Conservation (phyloP, 1,140 invertebrate species). For the Drosophila virilis region DNA sequence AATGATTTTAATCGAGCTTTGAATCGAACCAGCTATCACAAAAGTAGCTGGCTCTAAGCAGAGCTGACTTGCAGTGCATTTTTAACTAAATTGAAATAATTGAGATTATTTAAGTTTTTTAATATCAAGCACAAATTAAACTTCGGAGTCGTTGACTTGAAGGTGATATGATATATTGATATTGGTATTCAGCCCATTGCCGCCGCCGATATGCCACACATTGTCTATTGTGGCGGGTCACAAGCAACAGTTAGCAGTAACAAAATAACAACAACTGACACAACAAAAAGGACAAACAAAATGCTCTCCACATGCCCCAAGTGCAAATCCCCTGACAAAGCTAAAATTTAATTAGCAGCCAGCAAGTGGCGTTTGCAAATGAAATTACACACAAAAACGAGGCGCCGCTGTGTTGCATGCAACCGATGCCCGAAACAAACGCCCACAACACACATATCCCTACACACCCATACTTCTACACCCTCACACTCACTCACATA, state of each 20-base stretch:
- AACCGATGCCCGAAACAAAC: constrained; percentile 32
- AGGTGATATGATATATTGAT: not conserved
- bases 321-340: constrained; percentile 79
- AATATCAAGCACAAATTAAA: too few relatives aligned
- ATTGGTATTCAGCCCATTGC: not conserved
- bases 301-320: constrained; percentile 20
- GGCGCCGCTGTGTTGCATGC: constrained; percentile 49
- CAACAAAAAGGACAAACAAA: constrained; percentile 21
- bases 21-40: too few relatives aligned
- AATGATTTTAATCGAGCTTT: too few relatives aligned
- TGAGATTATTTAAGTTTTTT: too few relatives aligned
- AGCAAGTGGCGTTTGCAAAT: constrained; percentile 80
- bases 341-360: constrained; percentile 81
- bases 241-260: constrained; percentile 38
- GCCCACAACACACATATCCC: constrained; percentile 9
- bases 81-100: too few relatives aligned
- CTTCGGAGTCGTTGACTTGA: too few relatives aligned
- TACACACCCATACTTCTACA: not conserved
- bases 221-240: constrained; percentile 2
- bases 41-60: too few relatives aligned
- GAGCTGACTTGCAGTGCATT: too few relatives aligned
- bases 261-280: constrained; percentile 2
- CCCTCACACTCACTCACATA: not conserved
- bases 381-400: constrained; percentile 71
- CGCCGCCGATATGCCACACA: constrained; percentile 26